These are phyloP conservation scores for Mobula birostris DNA, from an alignment of 2,113 vertebrate species.

Conservation along the genomic window DNA sequence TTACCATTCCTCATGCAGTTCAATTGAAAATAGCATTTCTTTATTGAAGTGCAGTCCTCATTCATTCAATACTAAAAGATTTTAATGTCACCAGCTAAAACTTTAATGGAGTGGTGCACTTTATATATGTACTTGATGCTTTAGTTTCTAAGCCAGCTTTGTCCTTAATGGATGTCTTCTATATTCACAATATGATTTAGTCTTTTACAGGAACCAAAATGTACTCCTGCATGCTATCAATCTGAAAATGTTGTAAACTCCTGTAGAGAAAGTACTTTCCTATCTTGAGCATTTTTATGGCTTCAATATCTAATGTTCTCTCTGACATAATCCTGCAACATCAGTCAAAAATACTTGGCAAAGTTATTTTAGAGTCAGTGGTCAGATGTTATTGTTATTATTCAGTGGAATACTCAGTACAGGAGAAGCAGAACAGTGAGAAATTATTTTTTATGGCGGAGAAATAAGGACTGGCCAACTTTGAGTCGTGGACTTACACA, in stretches of 20 bases:
- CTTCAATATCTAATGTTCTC: not conserved
- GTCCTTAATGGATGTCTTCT: too few relatives aligned
- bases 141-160: too few relatives aligned
- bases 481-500: too few relatives aligned
- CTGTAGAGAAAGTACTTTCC: not conserved
- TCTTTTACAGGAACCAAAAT: not conserved
- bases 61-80: not conserved
- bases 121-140: too few relatives aligned
- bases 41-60: not conserved
- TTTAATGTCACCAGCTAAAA: too few relatives aligned
- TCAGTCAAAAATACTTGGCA: not conserved
- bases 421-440: not conserved
- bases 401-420: too few relatives aligned
- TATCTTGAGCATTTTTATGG: not conserved
- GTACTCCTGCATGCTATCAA: not conserved
- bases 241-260: not conserved
- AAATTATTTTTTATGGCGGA: not conserved
- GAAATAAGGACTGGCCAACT: not conserved
- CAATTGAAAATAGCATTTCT: not conserved
- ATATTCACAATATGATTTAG: too few relatives aligned
- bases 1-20: not conserved
- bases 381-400: not conserved
- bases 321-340: not conserved
- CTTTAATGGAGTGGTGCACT: too few relatives aligned
- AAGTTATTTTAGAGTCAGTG: not conserved